These are phyloP conservation scores for Rhopilema esculentum DNA, from an alignment of 30 jellyfish, hydroid and myxozoan species.

Conservation along the genomic window DNA sequence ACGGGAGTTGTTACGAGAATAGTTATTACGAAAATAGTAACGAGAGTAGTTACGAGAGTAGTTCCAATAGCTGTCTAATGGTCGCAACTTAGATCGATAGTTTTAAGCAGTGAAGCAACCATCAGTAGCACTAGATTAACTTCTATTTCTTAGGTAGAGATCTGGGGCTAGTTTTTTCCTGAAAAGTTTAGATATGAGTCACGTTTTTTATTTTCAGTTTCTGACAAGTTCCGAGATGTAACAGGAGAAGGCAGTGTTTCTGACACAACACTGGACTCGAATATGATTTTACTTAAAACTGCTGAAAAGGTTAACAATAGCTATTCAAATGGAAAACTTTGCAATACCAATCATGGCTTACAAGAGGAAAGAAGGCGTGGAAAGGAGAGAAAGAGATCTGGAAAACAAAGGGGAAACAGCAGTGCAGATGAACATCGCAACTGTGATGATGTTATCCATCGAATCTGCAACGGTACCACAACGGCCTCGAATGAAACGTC, in stretches of 20 bases:
- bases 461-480: background rate
- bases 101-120: too few species aligned
- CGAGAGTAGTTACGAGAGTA: too few species aligned
- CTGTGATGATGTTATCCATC: background rate
- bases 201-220: background rate
- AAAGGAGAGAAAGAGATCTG: background rate
- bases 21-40: too few species aligned
- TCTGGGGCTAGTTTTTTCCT: too few species aligned
- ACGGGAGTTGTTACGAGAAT: too few species aligned
- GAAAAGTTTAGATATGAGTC: too few species aligned
- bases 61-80: too few species aligned
- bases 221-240: slow-evolving; percentile 49
- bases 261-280: slow-evolving; percentile 66
- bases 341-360: background rate
- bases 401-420: slow-evolving; percentile 18
- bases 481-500: slow-evolving; percentile 3
- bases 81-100: too few species aligned
- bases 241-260: slow-evolving; percentile 57
- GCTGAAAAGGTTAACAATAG: background rate
- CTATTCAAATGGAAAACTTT: slow-evolving; percentile 14
- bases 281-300: background rate
- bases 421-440: slow-evolving; percentile 10
- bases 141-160: too few species aligned
- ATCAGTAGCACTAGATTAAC: too few species aligned
- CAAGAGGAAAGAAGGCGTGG: slow-evolving; percentile 12